A percentile compares a stretch with the other conserved stretches of the same genome.
Conservation (phyloP, 2,888 invertebrate species). For the Criorhina ranunculi region DNA sequence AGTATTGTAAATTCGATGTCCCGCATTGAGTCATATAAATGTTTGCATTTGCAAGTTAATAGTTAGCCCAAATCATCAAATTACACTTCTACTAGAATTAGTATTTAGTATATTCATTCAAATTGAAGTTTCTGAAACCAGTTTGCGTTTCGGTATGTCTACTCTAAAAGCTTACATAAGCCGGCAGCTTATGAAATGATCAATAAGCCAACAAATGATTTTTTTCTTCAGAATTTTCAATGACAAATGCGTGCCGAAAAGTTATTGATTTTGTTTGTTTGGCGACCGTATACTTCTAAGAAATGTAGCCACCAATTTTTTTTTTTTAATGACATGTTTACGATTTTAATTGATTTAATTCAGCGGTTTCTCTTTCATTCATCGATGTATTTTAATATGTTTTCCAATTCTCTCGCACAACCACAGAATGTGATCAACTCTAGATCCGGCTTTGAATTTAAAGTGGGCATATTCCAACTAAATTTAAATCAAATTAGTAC, state of each 20-base stretch:
- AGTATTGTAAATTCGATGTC: background rate
- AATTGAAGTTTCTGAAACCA: conserved; percentile 15
- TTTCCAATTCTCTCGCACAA: conserved; percentile 25
- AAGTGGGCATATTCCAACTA: background rate
- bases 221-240: conserved; percentile 49
- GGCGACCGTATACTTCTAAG: conserved; percentile 18
- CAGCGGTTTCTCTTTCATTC: conserved; percentile 47
- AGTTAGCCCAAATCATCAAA: background rate
- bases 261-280: conserved; percentile 43
- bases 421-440: conserved; percentile 47
- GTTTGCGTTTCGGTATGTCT: conserved; percentile 4
- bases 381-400: conserved; percentile 48
- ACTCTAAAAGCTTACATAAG: conserved; percentile 26
- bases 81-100: conserved; percentile 4
- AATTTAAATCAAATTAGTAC: background rate
- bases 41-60: background rate
- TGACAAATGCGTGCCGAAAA: conserved; percentile 58
- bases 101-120: conserved; percentile 13
- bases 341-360: conserved; percentile 64
- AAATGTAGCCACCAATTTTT: conserved; percentile 31
- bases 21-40: too few species aligned
- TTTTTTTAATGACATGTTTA: conserved; percentile 55
- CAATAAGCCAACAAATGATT: conserved; percentile 46
- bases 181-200: conserved; percentile 43
- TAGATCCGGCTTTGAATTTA: conserved; percentile 6